These are phyloP conservation scores for Zaprionus nigranus DNA, from an alignment of 1,140 invertebrate genomes.

Conservation along the genomic window DNA sequence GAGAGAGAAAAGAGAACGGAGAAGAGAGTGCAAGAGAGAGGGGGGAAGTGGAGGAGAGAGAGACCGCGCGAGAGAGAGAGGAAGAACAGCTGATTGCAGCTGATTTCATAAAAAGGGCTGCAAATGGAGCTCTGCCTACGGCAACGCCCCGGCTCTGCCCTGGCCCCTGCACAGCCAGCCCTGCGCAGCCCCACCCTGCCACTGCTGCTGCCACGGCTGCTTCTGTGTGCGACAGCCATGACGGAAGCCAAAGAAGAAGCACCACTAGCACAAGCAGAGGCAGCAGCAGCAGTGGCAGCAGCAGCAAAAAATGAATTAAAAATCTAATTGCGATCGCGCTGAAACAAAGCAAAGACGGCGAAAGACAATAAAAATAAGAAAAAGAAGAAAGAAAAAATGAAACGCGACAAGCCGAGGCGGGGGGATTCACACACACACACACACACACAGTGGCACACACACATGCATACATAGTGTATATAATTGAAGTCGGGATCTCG, in stretches of 20 bases:
- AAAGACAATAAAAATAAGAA: conserved; percentile 58
- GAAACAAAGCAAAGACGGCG: conserved; percentile 74
- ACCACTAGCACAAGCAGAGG: conserved; percentile 29
- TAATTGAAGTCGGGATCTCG: conserved; percentile 51
- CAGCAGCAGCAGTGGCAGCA: conserved; percentile 49
- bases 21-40: background rate
- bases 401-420: conserved; percentile 46
- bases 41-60: background rate
- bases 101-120: conserved; percentile 61
- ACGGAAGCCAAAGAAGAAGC: conserved; percentile 66
- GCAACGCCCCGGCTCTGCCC: conserved; percentile 6
- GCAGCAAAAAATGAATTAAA: conserved; percentile 77
- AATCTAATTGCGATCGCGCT: conserved; percentile 78
- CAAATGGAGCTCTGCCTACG: conserved; percentile 6
- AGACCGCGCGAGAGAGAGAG: background rate
- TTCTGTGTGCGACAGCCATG: conserved; percentile 67
- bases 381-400: conserved; percentile 50
- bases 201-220: background rate
- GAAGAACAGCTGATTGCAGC: conserved; percentile 79
- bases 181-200: background rate
- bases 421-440: conserved; percentile 27
- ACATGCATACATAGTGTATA: conserved; percentile 9
- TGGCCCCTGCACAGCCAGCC: background rate
- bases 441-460: conserved; percentile 7
- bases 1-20: background rate